Evolutionary conservation across 2,113 vertebrate species (phyloP).

Genomic region (Phyllopteryx taeniolatus): DNA sequence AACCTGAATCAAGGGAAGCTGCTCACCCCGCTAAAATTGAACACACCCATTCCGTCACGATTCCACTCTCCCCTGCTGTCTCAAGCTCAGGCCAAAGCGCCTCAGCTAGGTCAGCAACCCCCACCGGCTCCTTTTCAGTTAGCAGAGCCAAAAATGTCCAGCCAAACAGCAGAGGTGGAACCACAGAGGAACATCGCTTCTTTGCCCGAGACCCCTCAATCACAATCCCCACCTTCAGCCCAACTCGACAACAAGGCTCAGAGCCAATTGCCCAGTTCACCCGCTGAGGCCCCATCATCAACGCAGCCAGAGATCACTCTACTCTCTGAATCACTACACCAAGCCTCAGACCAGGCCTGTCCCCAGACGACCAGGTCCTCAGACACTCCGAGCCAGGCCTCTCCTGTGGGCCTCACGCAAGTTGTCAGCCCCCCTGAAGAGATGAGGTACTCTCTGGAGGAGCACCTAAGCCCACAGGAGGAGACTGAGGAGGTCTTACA

Average conservation of each 20-base stretch:
- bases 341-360: conserved; percentile 14
- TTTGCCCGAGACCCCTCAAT: conserved; percentile 17
- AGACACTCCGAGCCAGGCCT: conserved; percentile 27
- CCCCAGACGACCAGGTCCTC: conserved; percentile 20
- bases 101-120: conserved; percentile 40
- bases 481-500: conserved; percentile 40
- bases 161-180: conserved; percentile 17
- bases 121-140: conserved; percentile 40
- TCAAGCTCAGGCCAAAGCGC: conserved; percentile 50
- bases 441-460: conserved; percentile 72
- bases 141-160: conserved; percentile 30
- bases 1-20: conserved; percentile 61
- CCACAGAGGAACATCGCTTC: conserved; percentile 25
- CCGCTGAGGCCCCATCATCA: conserved; percentile 4
- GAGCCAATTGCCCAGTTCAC: conserved; percentile 27
- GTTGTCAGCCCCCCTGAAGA: conserved; percentile 81
- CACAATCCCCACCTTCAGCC: conserved; percentile 13
- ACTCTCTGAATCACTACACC: conserved; percentile 26
- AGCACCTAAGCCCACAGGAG: conserved; percentile 60
- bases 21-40: conserved; percentile 58
- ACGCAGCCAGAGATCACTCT: conserved; percentile 21
- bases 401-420: conserved; percentile 78
- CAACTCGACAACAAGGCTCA: conserved; percentile 29
- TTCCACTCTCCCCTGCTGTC: conserved; percentile 60
- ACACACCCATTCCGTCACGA: conserved; percentile 46